Evolutionary conservation across 2,113 vertebrate genomes (phyloP).

Genomic region (Stomatorhinus ivindoensis): DNA sequence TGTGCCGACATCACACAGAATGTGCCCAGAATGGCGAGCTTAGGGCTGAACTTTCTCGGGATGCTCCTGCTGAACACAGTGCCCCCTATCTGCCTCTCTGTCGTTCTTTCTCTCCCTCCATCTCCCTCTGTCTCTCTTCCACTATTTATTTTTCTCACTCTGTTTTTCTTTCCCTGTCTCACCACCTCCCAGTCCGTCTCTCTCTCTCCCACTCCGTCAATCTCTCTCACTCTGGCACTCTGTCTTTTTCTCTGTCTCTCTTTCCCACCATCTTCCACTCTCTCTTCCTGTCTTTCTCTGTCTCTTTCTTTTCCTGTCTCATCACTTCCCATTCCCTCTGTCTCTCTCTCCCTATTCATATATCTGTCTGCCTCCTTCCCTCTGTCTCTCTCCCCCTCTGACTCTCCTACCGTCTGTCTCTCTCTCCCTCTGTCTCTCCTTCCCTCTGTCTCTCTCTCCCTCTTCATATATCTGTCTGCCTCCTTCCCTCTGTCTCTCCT

Average conservation of each 20-base stretch:
- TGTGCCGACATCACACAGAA: constrained; percentile 59
- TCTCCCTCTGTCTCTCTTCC: no score
- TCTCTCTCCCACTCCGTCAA: background rate
- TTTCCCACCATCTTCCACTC: background rate
- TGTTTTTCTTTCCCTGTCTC: background rate
- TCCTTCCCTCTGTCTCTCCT: background rate
- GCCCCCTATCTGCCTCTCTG: background rate
- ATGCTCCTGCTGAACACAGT: constrained; percentile 69
- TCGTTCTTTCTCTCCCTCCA: no score
- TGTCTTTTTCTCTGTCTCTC: background rate
- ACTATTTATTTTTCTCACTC: background rate
- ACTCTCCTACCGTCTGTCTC: no score
- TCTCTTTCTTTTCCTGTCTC: no score
- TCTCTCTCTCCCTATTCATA: background rate
- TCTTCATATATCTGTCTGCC: background rate
- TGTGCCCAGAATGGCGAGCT: constrained; percentile 73
- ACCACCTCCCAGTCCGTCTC: background rate
- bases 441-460: no score
- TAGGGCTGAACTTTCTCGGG: constrained; percentile 71
- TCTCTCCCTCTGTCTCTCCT: no score
- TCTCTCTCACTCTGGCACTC: background rate
- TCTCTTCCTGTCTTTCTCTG: background rate
- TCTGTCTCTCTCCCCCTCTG: background rate
- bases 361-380: background rate
- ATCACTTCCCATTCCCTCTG: no score